Percentiles rank a stretch among this genome's conserved stretches.
Evolutionary conservation across 1,140 invertebrate species (phyloP).

Genomic region (Mylabris phalerata): DNA sequence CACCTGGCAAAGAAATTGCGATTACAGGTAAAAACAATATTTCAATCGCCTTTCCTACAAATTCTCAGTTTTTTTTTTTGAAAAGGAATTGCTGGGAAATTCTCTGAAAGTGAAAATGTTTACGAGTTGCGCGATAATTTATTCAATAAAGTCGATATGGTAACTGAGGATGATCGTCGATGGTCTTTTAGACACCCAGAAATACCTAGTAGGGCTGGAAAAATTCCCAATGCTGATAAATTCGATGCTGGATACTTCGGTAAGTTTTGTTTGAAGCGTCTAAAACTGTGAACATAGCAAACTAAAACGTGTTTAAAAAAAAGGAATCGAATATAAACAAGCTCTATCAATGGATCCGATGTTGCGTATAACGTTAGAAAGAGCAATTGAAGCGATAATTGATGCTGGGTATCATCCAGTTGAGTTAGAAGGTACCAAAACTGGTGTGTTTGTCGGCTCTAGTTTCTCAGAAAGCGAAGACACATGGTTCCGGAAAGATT

Average conservation of each 20-base stretch:
- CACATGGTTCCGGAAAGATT: neutral
- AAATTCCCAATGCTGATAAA: conserved; percentile 68
- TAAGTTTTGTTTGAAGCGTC: neutral
- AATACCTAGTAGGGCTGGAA: conserved; percentile 66
- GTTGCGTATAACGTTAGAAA: conserved; percentile 74
- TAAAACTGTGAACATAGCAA: too few species aligned
- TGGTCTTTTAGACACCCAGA: conserved; percentile 65
- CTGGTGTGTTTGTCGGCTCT: conserved; percentile 71
- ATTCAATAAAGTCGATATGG: conserved; percentile 71
- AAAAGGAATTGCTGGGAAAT: conserved; percentile 66
- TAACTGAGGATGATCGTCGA: conserved; percentile 67
- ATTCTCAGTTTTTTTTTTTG: neutral
- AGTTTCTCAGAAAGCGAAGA: conserved; percentile 38
- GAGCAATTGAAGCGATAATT: conserved; percentile 75
- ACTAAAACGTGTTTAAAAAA: too few species aligned
- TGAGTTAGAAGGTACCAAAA: conserved; percentile 59
- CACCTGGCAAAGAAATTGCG: too few species aligned
- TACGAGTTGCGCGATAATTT: conserved; percentile 72
- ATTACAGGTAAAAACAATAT: too few species aligned
- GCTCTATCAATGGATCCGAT: conserved; percentile 84
- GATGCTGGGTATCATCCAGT: conserved; percentile 67
- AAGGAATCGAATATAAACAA: conserved; percentile 62
- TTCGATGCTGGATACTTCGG: conserved; percentile 80
- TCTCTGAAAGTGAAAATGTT: conserved; percentile 80
- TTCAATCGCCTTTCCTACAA: neutral